phyloP scores from a whole-genome alignment of 2,113 vertebrate species.

The Laticauda laticaudata region DNA sequence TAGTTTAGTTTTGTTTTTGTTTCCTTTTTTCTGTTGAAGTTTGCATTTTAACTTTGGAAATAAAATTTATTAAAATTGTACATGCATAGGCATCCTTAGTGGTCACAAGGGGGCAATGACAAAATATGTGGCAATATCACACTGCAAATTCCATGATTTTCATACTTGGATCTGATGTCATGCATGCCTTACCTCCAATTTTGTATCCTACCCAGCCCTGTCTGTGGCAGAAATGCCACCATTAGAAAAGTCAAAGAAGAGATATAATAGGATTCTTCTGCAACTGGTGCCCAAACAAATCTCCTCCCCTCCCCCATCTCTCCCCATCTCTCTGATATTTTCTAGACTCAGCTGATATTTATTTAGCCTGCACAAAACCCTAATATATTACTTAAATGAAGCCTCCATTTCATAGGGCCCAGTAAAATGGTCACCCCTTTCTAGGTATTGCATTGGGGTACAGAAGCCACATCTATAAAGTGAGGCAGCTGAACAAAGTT shows the following conservation, averaged over 20 bases:
- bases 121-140: neutral
- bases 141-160: neutral
- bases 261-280: neutral
- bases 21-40: neutral
- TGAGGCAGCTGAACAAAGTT: neutral
- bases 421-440: neutral
- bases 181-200: neutral
- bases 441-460: neutral
- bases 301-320: neutral
- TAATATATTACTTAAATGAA: neutral
- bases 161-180: neutral
- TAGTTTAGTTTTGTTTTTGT: neutral
- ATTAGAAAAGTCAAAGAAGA: neutral
- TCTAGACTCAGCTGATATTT: neutral
- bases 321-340: neutral
- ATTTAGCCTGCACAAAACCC: neutral
- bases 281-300: neutral
- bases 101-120: neutral
- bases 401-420: neutral
- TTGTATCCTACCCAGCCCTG: neutral
- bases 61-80: neutral
- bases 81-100: neutral
- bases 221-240: neutral
- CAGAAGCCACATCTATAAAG: neutral
- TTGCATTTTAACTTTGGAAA: neutral